These are phyloP conservation scores for Solenodon paradoxus DNA, from an alignment of 2,113 vertebrate genomes.

Conservation along the genomic window DNA sequence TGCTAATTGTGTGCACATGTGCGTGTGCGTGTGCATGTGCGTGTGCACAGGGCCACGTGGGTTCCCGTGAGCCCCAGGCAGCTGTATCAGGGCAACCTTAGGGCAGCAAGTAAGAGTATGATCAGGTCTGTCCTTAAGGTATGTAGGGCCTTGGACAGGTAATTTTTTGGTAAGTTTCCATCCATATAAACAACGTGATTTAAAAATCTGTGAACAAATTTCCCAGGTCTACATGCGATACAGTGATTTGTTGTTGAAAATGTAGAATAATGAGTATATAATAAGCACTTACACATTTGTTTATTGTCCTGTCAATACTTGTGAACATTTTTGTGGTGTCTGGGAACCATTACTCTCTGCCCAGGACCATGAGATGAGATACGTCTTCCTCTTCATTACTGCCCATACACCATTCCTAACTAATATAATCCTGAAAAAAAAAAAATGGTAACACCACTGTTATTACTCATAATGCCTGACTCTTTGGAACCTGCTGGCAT, in stretches of 20 bases:
- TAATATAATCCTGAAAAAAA: neutral
- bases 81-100: neutral
- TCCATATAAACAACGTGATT: neutral
- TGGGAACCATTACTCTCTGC: neutral
- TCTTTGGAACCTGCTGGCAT: neutral
- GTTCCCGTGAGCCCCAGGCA: accelerated
- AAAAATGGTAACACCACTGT: neutral
- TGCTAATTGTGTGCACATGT: neutral
- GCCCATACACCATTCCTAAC: neutral
- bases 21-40: too few species aligned
- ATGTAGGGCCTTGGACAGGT: neutral
- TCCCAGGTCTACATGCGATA: neutral
- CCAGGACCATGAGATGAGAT: neutral
- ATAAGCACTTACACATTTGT: neutral
- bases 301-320: neutral
- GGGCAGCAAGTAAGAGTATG: neutral
- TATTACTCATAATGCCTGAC: neutral
- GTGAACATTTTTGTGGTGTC: neutral
- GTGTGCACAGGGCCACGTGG: neutral
- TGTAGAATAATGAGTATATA: neutral
- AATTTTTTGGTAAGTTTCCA: neutral
- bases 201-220: neutral
- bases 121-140: neutral
- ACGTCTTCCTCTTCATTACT: neutral
- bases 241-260: neutral